phyloP scores from a whole-genome alignment of 2,113 vertebrate species.

The Heloderma charlesbogerti region DNA sequence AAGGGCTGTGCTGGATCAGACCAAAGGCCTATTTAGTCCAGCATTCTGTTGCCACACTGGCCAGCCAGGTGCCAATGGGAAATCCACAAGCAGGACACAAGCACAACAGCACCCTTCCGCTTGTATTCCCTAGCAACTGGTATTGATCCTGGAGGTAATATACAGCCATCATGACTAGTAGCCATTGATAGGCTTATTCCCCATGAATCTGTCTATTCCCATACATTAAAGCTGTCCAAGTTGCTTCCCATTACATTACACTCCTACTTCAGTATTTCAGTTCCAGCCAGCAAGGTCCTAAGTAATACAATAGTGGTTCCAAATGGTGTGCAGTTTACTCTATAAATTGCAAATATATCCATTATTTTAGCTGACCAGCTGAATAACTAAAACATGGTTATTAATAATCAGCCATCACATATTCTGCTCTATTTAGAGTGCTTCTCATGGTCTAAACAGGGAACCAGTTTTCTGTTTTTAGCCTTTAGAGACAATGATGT shows the following conservation, averaged over 20 bases:
- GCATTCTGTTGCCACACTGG: too few species aligned
- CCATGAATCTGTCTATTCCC: too few species aligned
- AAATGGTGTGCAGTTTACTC: background rate
- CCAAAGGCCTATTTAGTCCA: too few species aligned
- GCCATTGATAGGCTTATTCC: too few species aligned
- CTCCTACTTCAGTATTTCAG: background rate
- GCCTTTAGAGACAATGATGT: background rate
- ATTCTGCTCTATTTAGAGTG: background rate
- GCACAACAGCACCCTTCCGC: too few species aligned
- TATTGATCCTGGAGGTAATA: too few species aligned
- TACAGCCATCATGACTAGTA: too few species aligned
- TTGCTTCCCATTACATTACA: background rate
- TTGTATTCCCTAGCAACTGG: too few species aligned
- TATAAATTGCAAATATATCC: background rate
- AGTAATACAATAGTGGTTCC: background rate
- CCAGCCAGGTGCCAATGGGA: too few species aligned
- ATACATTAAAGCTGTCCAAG: too few species aligned
- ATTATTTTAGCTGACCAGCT: background rate
- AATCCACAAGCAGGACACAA: too few species aligned
- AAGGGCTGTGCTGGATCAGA: too few species aligned
- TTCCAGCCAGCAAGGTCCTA: background rate
- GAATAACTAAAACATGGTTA: slow-evolving; percentile 2
- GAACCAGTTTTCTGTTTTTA: background rate
- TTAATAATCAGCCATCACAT: background rate
- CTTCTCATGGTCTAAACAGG: background rate